Evolutionary conservation across 2,113 vertebrate genomes (phyloP).

Genomic region (Lagenorhynchus albirostris): DNA sequence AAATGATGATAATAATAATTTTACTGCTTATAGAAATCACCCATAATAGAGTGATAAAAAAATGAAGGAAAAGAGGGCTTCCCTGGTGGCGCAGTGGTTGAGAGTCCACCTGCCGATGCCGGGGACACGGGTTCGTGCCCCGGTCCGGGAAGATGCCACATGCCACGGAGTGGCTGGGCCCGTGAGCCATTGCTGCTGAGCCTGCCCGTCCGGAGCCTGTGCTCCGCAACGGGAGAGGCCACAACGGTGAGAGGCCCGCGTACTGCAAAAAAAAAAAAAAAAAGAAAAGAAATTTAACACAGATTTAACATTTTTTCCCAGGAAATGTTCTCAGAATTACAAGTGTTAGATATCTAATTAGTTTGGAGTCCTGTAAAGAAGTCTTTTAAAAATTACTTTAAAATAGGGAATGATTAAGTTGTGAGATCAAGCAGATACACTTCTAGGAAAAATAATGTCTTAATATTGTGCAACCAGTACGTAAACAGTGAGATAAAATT

Average conservation of each 20-base stretch:
- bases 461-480: neutral
- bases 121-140: too few relatives aligned
- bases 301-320: neutral
- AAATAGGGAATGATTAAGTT: neutral
- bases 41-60: neutral
- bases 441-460: neutral
- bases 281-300: neutral
- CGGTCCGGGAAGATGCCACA: too few relatives aligned
- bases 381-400: neutral
- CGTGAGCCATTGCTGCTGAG: too few relatives aligned
- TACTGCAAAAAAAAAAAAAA: neutral
- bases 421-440: neutral
- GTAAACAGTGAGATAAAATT: neutral
- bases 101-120: too few relatives aligned
- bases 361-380: neutral
- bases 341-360: neutral
- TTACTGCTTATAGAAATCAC: neutral
- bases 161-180: too few relatives aligned
- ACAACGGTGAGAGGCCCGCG: too few relatives aligned
- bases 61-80: too few relatives aligned
- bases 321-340: neutral
- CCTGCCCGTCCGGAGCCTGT: too few relatives aligned
- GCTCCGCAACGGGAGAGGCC: too few relatives aligned
- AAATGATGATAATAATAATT: neutral
- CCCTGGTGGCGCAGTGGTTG: too few relatives aligned